phyloP scores from a whole-genome alignment of 2,113 vertebrate species.

The Alaudala cheleensis region DNA sequence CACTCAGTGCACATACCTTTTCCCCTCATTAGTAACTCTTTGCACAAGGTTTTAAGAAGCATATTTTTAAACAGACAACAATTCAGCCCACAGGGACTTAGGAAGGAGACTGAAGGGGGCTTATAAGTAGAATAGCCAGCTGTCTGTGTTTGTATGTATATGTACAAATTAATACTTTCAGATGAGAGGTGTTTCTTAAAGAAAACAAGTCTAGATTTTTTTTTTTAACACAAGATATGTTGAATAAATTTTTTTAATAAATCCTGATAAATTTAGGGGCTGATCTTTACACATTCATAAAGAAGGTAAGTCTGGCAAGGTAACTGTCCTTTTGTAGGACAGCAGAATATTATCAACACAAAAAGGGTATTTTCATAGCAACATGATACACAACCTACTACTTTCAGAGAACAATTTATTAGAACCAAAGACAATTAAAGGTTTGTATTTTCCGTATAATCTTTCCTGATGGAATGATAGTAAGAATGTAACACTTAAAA shows the following conservation, averaged over 20 bases:
- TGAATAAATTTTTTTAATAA: not conserved
- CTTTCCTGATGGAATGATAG: conserved; percentile 14
- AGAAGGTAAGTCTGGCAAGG: not conserved
- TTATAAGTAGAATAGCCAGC: not conserved
- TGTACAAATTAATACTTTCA: not conserved
- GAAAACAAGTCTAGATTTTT: not conserved
- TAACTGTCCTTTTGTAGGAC: not conserved
- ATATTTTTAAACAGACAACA: not conserved
- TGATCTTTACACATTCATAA: not conserved
- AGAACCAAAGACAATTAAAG: not conserved
- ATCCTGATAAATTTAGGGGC: not conserved
- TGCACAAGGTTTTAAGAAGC: not conserved
- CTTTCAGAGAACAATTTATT: not conserved
- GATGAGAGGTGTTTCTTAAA: not conserved
- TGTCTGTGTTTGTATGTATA: not conserved
- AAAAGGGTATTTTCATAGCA: not conserved
- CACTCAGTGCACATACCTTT: not conserved
- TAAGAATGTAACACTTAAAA: conserved; percentile 4
- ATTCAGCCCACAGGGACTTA: not conserved
- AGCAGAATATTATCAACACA: not conserved
- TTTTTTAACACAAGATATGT: not conserved
- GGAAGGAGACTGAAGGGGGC: not conserved
- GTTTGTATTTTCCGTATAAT: not conserved
- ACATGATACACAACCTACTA: not conserved
- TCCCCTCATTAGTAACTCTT: not conserved